phyloP scores from a whole-genome alignment of 2,888 invertebrate species.

The Apotomis turbidana region DNA sequence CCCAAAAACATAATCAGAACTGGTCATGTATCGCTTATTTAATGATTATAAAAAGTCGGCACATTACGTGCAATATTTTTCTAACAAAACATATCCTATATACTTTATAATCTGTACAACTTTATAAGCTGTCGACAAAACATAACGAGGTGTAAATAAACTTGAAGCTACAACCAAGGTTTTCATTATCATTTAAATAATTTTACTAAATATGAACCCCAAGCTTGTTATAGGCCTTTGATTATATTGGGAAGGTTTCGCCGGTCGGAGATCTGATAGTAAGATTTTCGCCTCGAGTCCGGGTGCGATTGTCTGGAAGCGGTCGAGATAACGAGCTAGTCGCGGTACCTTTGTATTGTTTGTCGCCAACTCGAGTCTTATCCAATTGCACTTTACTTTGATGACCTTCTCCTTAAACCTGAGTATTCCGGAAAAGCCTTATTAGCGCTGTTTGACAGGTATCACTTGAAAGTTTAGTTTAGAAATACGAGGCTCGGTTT shows the following conservation, averaged over 20 bases:
- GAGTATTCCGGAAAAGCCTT: constrained; percentile 23
- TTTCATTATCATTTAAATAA: not conserved
- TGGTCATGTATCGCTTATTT: no score
- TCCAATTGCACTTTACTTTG: constrained; percentile 50
- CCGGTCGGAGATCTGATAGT: constrained; percentile 44
- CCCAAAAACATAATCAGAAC: no score
- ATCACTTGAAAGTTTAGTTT: constrained; percentile 22
- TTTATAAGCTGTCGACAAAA: no score
- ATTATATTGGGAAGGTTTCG: constrained; percentile 18
- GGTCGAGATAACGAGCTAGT: constrained; percentile 61
- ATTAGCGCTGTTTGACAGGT: constrained; percentile 27
- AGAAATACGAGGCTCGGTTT: not conserved
- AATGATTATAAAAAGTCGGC: no score
- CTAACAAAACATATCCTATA: no score
- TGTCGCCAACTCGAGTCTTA: constrained; percentile 50
- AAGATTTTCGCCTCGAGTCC: constrained; percentile 49
- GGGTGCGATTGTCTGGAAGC: constrained; percentile 51
- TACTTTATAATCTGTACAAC: no score
- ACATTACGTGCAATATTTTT: no score
- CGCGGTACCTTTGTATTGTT: constrained; percentile 52
- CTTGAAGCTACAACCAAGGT: not conserved
- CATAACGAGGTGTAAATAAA: no score
- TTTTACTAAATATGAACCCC: not conserved
- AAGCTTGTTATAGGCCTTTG: constrained; percentile 15
- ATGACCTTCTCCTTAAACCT: constrained; percentile 41